A percentile compares a stretch with the other conserved stretches of the same genome.
These are phyloP conservation scores for Hyalella azteca DNA, from an alignment of 2,888 invertebrate species.

Conservation along the genomic window DNA sequence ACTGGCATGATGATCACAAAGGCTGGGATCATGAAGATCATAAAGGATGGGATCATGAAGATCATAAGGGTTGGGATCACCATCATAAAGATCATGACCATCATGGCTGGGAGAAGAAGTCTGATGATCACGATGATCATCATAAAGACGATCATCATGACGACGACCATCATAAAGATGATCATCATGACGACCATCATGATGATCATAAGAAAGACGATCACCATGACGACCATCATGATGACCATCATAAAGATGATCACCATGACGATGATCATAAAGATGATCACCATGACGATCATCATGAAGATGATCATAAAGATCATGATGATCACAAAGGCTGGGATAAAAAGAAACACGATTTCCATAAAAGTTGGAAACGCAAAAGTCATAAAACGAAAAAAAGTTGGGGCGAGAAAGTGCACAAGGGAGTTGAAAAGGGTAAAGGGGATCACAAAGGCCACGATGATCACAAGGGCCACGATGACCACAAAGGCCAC, in stretches of 20 bases:
- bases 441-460: not conserved
- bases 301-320: conserved; percentile 1
- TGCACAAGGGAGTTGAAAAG: too few relatives aligned
- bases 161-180: not conserved
- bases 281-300: not conserved
- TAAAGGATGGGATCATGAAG: conserved; percentile 12
- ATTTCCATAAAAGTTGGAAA: not conserved
- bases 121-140: conserved; percentile 22
- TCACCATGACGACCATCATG: not conserved
- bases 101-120: not conserved
- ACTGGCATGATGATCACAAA: conserved; percentile 19
- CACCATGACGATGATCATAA: conserved; percentile 5
- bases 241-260: conserved; percentile 30
- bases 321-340: conserved; percentile 1
- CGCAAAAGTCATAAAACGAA: not conserved
- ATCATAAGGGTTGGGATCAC: conserved; percentile 10
- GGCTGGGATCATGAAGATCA: conserved; percentile 4
- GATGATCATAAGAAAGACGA: conserved; percentile 13
- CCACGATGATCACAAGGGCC: not conserved
- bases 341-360: conserved; percentile 1
- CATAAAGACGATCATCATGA: conserved; percentile 3
- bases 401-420: not conserved
- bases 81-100: conserved; percentile 22
- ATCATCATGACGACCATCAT: conserved; percentile 8
- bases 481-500: conserved; percentile 10